These are phyloP conservation scores for Triplophysa siluroides DNA, from an alignment of 2,113 vertebrate species.

Conservation along the genomic window DNA sequence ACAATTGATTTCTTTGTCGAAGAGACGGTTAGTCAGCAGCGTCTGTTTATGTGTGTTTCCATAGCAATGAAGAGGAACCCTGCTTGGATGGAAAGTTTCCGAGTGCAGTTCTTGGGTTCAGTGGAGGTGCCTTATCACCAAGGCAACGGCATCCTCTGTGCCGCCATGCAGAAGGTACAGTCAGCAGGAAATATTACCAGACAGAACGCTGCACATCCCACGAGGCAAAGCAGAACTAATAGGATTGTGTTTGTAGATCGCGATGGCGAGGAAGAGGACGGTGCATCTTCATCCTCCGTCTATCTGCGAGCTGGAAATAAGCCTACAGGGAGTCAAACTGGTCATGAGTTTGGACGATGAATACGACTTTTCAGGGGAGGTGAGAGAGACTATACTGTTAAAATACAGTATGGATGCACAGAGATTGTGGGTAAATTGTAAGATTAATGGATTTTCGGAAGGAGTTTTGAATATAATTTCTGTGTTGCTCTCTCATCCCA, in stretches of 20 bases:
- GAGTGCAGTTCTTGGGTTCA: constrained; percentile 93
- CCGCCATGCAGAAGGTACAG: constrained; percentile 94
- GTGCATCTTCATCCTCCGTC: constrained; percentile 93
- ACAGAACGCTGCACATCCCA: not conserved
- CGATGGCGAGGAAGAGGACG: constrained; percentile 87
- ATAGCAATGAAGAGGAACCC: constrained; percentile 87
- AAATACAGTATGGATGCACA: not conserved
- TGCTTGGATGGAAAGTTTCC: constrained; percentile 89
- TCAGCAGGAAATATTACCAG: constrained; percentile 14
- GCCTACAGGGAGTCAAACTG: constrained; percentile 90
- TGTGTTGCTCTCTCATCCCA: constrained; percentile 52
- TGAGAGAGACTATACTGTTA: constrained; percentile 44
- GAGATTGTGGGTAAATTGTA: too few species aligned
- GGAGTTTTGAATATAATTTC: not conserved
- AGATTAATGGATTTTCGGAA: not conserved
- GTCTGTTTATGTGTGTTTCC: not conserved
- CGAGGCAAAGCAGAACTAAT: not conserved
- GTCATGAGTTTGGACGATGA: constrained; percentile 85
- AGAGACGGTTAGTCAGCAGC: not conserved
- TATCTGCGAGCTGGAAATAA: constrained; percentile 91
- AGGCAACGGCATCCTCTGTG: constrained; percentile 93
- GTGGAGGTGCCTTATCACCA: constrained; percentile 96
- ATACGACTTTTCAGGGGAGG: constrained; percentile 78
- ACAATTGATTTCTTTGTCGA: not conserved
- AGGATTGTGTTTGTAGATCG: constrained; percentile 76